A percentile compares a stretch with the other conserved stretches of the same genome.
phyloP scores from a whole-genome alignment of 2,888 invertebrate genomes.

The Plutella xylostella region DNA sequence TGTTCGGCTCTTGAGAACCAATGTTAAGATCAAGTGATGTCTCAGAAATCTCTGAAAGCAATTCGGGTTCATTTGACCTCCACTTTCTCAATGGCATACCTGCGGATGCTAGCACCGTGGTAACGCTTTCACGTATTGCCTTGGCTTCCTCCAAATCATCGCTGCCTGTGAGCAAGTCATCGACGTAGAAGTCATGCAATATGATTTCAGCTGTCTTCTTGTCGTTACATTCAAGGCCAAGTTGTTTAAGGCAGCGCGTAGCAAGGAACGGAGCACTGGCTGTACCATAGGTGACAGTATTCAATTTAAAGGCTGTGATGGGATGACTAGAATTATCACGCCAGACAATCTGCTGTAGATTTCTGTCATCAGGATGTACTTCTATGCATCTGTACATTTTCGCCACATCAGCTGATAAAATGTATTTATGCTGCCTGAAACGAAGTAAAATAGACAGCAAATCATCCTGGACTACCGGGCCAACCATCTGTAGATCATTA shows the following conservation, averaged over 20 bases:
- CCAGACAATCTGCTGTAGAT: constrained; percentile 10
- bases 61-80: constrained; percentile 10
- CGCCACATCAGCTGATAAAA: constrained; percentile 17
- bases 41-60: constrained; percentile 2
- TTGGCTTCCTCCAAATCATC: not conserved
- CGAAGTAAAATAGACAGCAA: not conserved
- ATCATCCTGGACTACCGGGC: not conserved
- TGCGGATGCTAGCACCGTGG: not conserved
- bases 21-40: constrained; percentile 14
- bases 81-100: constrained; percentile 3
- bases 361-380: constrained; percentile 12
- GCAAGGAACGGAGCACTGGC: constrained; percentile 7
- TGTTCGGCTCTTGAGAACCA: constrained; percentile 8
- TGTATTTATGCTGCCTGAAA: not conserved
- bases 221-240: constrained; percentile 7
- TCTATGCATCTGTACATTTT: constrained; percentile 21
- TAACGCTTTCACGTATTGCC: not conserved
- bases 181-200: constrained; percentile 14
- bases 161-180: constrained; percentile 16
- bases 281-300: constrained; percentile 7
- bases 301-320: constrained; percentile 1
- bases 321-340: constrained; percentile 5
- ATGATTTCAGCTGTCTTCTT: constrained; percentile 1
- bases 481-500: constrained; percentile 7
- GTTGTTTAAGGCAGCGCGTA: constrained; percentile 3